phyloP scores from a whole-genome alignment of 2,888 invertebrate species.

The Idaea dimidiata region DNA sequence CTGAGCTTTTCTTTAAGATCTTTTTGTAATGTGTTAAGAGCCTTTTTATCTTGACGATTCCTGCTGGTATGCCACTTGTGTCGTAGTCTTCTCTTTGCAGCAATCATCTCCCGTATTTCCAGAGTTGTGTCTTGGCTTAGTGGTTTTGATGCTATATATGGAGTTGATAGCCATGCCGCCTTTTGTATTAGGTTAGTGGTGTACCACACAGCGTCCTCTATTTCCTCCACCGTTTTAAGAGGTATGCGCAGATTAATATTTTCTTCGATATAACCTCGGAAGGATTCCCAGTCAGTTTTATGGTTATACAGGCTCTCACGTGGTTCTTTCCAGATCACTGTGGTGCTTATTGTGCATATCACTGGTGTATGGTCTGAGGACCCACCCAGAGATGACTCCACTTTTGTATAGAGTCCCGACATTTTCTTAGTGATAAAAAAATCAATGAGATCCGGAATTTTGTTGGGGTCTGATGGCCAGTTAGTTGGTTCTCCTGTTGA shows the following conservation, averaged over 20 bases:
- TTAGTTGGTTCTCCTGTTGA: conserved; percentile 25
- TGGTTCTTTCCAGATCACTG: no score
- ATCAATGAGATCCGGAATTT: not conserved
- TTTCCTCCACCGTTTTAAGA: not conserved
- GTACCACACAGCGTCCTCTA: not conserved
- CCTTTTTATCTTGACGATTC: conserved; percentile 8
- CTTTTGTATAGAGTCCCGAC: no score
- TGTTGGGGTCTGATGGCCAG: conserved; percentile 20
- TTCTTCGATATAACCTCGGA: not conserved
- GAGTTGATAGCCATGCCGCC: not conserved
- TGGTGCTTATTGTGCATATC: no score
- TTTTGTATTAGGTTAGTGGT: not conserved
- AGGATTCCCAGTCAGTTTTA: not conserved
- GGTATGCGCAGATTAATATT: not conserved
- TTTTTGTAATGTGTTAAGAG: conserved; percentile 7
- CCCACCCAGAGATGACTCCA: no score
- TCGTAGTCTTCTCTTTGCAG: conserved; percentile 15
- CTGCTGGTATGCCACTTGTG: conserved; percentile 17
- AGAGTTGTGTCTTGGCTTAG: conserved; percentile 7
- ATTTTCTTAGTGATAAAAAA: no score
- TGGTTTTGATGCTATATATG: conserved; percentile 7
- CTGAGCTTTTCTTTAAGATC: not conserved
- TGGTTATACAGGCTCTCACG: not conserved
- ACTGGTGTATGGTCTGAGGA: no score
- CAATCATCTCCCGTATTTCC: conserved; percentile 8